Evolutionary conservation across 2,888 invertebrate species (phyloP), one percentile per base, ranked within the genome.

Genomic region (Eumerus sabulonum): DNA sequence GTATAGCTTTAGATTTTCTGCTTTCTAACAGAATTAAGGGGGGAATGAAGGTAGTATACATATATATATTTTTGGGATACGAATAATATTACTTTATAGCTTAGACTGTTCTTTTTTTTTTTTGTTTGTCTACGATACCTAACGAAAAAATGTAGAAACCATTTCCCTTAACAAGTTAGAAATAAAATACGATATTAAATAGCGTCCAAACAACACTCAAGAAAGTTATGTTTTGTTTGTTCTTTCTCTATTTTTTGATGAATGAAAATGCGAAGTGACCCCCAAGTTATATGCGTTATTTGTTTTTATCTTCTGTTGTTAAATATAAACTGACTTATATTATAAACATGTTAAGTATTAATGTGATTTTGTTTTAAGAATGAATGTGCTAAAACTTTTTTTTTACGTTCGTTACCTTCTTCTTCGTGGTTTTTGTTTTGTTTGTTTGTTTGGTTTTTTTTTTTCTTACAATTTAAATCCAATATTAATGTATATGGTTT

Each of bases 191-290:
- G 17, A 54, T 48, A 38, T 54, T 51, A 17, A 85, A 85, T 85
- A 82, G 81, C 83, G 70, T 67, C 51, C 83, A 82, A n/a, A n/a
- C n/a, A n/a, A n/a, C n/a, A n/a, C n/a, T n/a, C n/a, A n/a, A n/a
- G n/a, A n/a, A n/a, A n/a, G n/a, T n/a, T n/a, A n/a, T n/a, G n/a
- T n/a, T n/a, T n/a, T n/a, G 7, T 60, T 71, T 70, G 66, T 60
- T 60, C 68, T 57, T 68, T 68, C 68, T 76, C 53, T 60, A 54
- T 79, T 71, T 60, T 59, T 81, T 40, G 40, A 9, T 40, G 76
- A 76, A 74, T 76, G 77, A 74, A 48, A 68, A 82, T 84, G 83
- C 77, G 83, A 83, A 85, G 84, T 83, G 85, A 84, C 83, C 84
- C 84, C 85, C 83, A n/a, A 82, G 84, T 83, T 84, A 64, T 4